A percentile compares a stretch with the other conserved stretches of the same genome.
Evolutionary conservation across 2,113 vertebrate genomes (phyloP).

Genomic region (Pseudorasbora parva): DNA sequence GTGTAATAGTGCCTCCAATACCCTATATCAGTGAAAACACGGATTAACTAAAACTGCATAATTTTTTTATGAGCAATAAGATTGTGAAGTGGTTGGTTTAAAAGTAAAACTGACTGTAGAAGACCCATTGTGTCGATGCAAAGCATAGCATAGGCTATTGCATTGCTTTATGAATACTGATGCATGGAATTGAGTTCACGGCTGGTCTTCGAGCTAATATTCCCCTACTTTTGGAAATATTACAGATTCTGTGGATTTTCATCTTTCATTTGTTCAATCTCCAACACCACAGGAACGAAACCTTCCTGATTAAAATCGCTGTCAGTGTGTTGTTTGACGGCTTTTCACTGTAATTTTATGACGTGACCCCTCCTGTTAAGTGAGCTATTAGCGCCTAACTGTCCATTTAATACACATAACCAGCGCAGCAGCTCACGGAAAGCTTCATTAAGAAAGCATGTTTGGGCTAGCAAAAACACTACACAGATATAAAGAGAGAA

Average conservation of each 20-base stretch:
- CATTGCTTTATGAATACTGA: background rate
- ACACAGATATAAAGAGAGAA: slow-evolving; percentile 52
- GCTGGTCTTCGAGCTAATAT: background rate
- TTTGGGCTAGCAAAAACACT: slow-evolving; percentile 41
- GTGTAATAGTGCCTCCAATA: too few species aligned
- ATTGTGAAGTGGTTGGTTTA: background rate
- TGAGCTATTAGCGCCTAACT: slow-evolving; percentile 36
- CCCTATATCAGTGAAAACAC: too few species aligned
- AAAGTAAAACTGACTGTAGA: background rate
- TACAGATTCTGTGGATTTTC: slow-evolving; percentile 3
- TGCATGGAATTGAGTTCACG: background rate
- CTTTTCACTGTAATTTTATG: slow-evolving; percentile 10
- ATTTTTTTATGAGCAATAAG: too few species aligned
- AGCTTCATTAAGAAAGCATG: slow-evolving; percentile 41
- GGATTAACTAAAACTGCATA: too few species aligned
- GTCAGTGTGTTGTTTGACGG: slow-evolving; percentile 7
- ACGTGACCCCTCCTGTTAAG: slow-evolving; percentile 16
- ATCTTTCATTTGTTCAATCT: slow-evolving; percentile 16
- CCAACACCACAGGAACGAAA: slow-evolving; percentile 8
- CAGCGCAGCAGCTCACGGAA: slow-evolving; percentile 32
- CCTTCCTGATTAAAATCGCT: slow-evolving; percentile 14
- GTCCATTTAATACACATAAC: slow-evolving; percentile 51
- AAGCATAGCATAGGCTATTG: background rate
- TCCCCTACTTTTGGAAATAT: background rate
- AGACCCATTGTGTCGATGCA: background rate